Conservation (phyloP, 2,888 invertebrate species). For the Agrochola macilenta region DNA sequence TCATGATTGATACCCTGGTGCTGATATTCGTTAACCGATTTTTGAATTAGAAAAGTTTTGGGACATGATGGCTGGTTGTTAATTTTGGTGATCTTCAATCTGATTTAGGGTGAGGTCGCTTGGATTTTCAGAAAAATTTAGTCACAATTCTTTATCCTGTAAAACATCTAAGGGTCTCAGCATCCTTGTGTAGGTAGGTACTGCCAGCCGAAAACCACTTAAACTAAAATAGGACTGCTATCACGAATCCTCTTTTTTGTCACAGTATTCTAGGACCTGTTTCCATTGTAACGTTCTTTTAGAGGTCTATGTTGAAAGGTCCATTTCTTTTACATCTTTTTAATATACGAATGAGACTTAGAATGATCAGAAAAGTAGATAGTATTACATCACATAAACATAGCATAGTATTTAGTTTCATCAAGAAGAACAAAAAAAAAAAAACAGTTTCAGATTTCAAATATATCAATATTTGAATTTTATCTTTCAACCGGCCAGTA, state of each 20-base stretch:
- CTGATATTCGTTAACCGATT: constrained; percentile 59
- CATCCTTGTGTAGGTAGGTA: background rate
- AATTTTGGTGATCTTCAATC: constrained; percentile 15
- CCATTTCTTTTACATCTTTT: background rate
- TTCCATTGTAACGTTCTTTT: background rate
- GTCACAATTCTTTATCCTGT: background rate
- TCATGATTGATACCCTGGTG: constrained; percentile 55
- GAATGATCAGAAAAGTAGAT: background rate
- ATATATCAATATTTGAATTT: too few relatives aligned
- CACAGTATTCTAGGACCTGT: background rate
- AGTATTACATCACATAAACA: background rate
- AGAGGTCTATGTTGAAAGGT: background rate
- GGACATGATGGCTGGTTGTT: background rate
- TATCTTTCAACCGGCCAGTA: background rate
- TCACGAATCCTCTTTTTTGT: background rate
- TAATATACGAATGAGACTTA: background rate
- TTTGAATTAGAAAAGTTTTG: constrained; percentile 63
- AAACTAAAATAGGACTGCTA: background rate
- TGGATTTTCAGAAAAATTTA: background rate
- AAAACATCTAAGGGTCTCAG: too few relatives aligned
- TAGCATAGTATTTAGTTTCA: background rate
- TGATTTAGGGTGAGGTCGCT: background rate
- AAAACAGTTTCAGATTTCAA: background rate
- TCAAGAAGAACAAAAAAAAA: too few relatives aligned
- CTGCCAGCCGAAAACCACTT: background rate